Conservation (phyloP, 2,113 vertebrate species). For the Gallinago paraguaiae region DNA sequence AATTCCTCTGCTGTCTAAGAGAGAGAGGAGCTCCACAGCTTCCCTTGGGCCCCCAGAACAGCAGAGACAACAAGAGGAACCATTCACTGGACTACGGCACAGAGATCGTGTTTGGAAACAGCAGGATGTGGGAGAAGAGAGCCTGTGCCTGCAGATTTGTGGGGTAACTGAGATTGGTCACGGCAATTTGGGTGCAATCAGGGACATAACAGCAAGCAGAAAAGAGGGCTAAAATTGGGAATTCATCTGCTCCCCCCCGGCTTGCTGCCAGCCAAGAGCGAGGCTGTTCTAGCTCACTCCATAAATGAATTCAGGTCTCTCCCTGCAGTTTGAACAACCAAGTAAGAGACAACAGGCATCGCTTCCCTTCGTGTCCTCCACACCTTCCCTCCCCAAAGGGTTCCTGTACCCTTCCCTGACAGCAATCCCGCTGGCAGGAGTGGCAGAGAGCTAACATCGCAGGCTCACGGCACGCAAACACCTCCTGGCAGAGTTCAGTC, state of each 20-base stretch:
- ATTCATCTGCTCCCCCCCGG: background rate
- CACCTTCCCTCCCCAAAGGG: background rate
- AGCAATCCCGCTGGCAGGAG: background rate
- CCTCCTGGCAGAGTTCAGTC: background rate
- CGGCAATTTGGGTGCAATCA: background rate
- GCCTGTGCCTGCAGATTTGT: background rate
- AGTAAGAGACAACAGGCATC: background rate
- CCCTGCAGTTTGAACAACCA: background rate
- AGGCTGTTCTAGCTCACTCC: background rate
- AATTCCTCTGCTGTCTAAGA: background rate
- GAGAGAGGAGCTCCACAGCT: background rate
- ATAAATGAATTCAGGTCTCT: background rate
- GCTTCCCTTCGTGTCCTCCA: background rate
- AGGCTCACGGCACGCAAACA: background rate
- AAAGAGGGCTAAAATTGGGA: background rate
- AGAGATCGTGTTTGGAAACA: background rate
- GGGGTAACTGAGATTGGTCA: background rate
- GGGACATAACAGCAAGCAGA: background rate
- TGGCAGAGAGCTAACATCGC: background rate
- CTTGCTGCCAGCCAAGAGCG: background rate
- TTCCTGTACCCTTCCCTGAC: background rate
- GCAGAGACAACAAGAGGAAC: background rate
- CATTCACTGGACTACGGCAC: background rate
- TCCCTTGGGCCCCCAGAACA: background rate
- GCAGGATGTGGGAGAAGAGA: background rate